A percentile compares a stretch with the other conserved stretches of the same genome.
Conservation (phyloP, 2,797 vertebrate genomes). For the Rhabdophis nuchalis region DNA sequence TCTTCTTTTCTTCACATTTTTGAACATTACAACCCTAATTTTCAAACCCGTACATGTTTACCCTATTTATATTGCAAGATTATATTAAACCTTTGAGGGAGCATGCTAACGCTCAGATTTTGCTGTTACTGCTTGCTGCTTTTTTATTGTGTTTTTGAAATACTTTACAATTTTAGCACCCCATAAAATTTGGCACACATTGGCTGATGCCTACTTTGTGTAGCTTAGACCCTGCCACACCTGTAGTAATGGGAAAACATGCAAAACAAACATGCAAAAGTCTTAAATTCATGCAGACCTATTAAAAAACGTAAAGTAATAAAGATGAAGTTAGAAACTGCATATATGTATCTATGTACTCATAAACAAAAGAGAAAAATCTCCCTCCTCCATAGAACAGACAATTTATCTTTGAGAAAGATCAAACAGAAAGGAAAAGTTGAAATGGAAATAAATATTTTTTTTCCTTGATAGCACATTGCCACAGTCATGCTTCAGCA, state of each 20-base stretch:
- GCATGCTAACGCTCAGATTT: not conserved
- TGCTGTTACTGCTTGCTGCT: not conserved
- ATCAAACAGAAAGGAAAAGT: not conserved
- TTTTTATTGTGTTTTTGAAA: not conserved
- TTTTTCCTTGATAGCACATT: not conserved
- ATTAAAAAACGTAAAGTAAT: not conserved
- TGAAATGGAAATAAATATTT: not conserved
- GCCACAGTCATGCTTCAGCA: not conserved
- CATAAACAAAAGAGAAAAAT: not conserved
- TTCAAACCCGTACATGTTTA: not conserved
- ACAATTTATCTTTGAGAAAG: not conserved
- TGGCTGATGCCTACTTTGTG: not conserved
- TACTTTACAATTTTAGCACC: not conserved
- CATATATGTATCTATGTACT: not conserved
- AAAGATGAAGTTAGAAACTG: not conserved
- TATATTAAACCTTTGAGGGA: not conserved
- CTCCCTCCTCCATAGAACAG: not conserved
- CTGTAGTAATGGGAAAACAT: not conserved
- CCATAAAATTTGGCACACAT: not conserved
- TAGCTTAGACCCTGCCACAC: not conserved
- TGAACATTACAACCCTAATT: not conserved
- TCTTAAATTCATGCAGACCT: not conserved
- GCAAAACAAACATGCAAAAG: not conserved
- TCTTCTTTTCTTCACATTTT: not conserved
- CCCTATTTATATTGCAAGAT: not conserved